Evolutionary conservation across 2,888 invertebrate species (phyloP).

Genomic region (Argyresthia albistria): DNA sequence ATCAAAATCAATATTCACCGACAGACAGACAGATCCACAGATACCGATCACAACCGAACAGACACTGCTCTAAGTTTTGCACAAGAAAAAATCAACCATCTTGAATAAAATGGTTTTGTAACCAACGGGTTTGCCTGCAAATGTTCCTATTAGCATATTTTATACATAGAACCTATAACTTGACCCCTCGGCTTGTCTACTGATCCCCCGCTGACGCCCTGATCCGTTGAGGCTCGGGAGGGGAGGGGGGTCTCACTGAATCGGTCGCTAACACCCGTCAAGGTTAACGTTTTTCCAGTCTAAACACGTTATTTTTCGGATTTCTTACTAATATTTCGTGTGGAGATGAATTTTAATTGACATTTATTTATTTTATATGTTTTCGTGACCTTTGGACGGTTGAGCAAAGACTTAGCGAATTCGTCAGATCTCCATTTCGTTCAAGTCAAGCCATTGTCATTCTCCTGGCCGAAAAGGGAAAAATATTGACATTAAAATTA

Average conservation of each 20-base stretch:
- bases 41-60: too few species aligned
- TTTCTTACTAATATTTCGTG: neutral
- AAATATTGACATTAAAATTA: too few species aligned
- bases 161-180: slow-evolving; percentile 22
- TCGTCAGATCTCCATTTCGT: slow-evolving; percentile 10
- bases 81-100: neutral
- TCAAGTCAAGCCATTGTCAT: too few species aligned
- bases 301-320: slow-evolving; percentile 2
- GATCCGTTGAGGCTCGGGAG: neutral
- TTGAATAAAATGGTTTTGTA: neutral
- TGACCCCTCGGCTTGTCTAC: slow-evolving; percentile 15
- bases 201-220: neutral
- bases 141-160: slow-evolving; percentile 35
- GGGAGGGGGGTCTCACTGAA: neutral
- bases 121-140: slow-evolving; percentile 17
- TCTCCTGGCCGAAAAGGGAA: too few species aligned
- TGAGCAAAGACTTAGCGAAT: slow-evolving; percentile 2
- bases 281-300: slow-evolving; percentile 2
- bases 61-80: neutral
- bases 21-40: too few species aligned
- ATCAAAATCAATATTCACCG: too few species aligned
- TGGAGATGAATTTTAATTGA: neutral
- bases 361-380: neutral
- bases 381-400: neutral
- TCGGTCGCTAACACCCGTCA: neutral